These are phyloP conservation scores for Hydractinia echinata DNA, from an alignment of 30 jellyfish, hydroid and myxozoan genomes.

Conservation along the genomic window DNA sequence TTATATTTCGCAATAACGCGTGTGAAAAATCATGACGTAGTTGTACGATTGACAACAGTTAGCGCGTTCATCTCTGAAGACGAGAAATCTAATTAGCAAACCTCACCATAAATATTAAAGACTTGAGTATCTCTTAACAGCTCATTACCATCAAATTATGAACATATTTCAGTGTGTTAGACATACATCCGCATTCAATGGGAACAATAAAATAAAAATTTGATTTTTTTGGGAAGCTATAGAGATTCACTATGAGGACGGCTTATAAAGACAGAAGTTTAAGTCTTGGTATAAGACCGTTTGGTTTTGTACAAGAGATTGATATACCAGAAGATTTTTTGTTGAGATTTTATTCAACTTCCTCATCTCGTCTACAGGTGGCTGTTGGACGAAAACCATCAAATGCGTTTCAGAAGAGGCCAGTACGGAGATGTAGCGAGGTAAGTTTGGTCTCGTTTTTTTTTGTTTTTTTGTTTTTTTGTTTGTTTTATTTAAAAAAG, in stretches of 20 bases:
- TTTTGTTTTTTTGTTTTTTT: not conserved
- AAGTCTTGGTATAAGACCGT: constrained; percentile 22
- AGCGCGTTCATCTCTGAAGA: too few species aligned
- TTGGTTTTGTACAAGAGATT: constrained; percentile 15
- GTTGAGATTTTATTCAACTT: not conserved
- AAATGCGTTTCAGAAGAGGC: constrained; percentile 21
- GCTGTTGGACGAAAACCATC: constrained; percentile 39
- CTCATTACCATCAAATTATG: too few species aligned
- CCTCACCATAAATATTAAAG: too few species aligned
- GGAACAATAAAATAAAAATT: not conserved
- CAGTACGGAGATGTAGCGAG: constrained; percentile 39
- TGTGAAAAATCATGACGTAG: too few species aligned
- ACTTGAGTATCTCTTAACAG: too few species aligned
- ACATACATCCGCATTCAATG: too few species aligned
- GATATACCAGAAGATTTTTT: constrained; percentile 8
- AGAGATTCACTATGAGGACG: not conserved
- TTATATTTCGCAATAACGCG: too few species aligned
- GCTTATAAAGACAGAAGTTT: not conserved
- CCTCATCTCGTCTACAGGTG: constrained; percentile 18
- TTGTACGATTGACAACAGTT: too few species aligned
- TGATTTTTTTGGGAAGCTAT: constrained; percentile 1
- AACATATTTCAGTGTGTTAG: too few species aligned
- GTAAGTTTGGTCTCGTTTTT: constrained; percentile 7
- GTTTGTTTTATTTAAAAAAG: too few species aligned
- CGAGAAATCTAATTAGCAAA: too few species aligned